These are phyloP conservation scores for Echinops telfairi DNA, from an alignment of 2,113 vertebrate genomes.

Conservation along the genomic window DNA sequence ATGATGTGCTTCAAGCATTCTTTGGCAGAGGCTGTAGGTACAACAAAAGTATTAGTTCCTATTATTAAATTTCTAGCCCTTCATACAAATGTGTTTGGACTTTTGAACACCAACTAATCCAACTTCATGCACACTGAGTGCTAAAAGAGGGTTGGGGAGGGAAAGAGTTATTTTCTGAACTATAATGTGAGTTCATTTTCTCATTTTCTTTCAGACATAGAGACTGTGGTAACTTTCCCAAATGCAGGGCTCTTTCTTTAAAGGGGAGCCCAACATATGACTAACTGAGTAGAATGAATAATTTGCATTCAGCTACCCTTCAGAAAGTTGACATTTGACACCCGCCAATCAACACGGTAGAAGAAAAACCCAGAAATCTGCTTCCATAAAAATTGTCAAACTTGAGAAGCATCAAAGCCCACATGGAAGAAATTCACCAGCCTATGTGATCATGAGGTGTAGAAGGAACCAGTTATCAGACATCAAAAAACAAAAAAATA, in stretches of 20 bases:
- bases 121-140: constrained; percentile 74
- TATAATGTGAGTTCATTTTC: constrained; percentile 73
- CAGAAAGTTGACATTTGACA: neutral
- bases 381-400: neutral
- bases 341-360: neutral
- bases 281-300: constrained; percentile 20
- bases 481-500: too few species aligned
- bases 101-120: constrained; percentile 50
- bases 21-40: neutral
- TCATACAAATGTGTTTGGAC: neutral
- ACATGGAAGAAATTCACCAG: too few species aligned
- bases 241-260: neutral
- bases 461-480: too few species aligned
- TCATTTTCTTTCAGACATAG: constrained; percentile 72
- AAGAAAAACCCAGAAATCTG: neutral
- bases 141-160: constrained; percentile 40
- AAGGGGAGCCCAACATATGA: constrained; percentile 45
- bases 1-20: neutral
- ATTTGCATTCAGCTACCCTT: neutral
- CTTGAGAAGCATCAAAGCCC: too few species aligned
- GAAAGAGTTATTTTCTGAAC: constrained; percentile 72
- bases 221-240: constrained; percentile 76
- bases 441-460: too few species aligned
- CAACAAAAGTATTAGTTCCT: neutral
- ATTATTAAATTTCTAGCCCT: neutral